These are phyloP conservation scores for Mormyrus lacerda DNA, from an alignment of 2,113 vertebrate genomes.

Conservation along the genomic window DNA sequence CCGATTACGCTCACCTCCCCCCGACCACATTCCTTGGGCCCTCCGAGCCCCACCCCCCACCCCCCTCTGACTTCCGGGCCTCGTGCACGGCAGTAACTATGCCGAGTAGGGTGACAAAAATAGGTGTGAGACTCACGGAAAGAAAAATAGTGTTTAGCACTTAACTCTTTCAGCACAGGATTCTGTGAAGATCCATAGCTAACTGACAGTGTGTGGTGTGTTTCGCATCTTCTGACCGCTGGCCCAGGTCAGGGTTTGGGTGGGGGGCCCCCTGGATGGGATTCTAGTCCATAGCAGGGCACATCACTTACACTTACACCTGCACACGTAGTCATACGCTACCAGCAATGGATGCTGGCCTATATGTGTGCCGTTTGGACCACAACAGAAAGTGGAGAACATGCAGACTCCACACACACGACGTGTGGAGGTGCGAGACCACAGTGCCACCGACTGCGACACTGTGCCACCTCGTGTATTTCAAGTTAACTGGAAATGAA, in stretches of 20 bases:
- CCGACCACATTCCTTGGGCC: background rate
- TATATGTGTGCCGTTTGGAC: background rate
- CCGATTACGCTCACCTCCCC: background rate
- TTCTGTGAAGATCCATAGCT: background rate
- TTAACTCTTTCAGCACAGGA: background rate
- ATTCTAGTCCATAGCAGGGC: background rate
- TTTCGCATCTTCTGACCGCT: background rate
- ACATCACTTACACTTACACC: background rate
- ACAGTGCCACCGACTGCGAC: background rate
- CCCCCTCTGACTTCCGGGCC: background rate
- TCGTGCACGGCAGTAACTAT: background rate
- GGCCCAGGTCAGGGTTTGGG: background rate
- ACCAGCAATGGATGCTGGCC: background rate
- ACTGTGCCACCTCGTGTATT: background rate
- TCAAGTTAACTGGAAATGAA: background rate
- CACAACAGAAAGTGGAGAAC: background rate
- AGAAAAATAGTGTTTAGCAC: background rate
- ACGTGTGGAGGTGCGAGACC: background rate
- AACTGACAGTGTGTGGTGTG: background rate
- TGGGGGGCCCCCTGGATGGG: background rate
- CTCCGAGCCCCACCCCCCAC: too few species aligned
- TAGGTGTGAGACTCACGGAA: background rate
- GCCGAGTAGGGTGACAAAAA: background rate
- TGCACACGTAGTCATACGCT: background rate
- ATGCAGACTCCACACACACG: background rate